Conservation (phyloP, 2,113 vertebrate species). For the Cyphomyrus plagiostoma region DNA sequence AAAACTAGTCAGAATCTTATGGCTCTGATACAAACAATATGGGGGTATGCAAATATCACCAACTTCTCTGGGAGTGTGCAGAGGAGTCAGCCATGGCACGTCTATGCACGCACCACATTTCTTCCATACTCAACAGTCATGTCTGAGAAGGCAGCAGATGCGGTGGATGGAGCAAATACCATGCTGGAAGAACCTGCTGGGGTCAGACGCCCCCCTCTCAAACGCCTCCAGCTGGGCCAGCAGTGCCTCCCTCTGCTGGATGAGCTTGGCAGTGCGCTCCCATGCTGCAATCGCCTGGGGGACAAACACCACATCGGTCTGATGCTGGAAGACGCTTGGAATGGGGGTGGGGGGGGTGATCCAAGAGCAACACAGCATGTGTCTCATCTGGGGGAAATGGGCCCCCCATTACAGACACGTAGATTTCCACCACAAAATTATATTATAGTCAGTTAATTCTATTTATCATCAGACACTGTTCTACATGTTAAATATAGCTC, state of each 20-base stretch:
- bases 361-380: neutral
- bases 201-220: slow-evolving; percentile 61
- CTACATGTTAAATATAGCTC: neutral
- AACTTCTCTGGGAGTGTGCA: neutral
- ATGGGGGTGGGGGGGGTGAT: neutral
- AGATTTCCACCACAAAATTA: neutral
- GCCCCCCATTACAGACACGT: neutral
- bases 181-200: slow-evolving; percentile 61
- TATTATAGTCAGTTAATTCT: neutral
- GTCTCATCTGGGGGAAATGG: neutral
- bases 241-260: slow-evolving; percentile 55
- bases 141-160: neutral
- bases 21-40: neutral
- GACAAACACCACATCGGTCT: neutral
- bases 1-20: neutral
- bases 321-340: neutral
- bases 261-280: slow-evolving; percentile 50
- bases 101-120: neutral
- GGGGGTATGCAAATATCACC: neutral
- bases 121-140: neutral
- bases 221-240: slow-evolving; percentile 57
- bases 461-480: neutral
- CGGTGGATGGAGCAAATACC: neutral
- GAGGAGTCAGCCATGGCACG: neutral
- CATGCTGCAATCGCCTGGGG: slow-evolving; percentile 44